Base-by-base conservation (phyloP, 2,113 vertebrate species). In the Chaetodon auriga region DNA sequence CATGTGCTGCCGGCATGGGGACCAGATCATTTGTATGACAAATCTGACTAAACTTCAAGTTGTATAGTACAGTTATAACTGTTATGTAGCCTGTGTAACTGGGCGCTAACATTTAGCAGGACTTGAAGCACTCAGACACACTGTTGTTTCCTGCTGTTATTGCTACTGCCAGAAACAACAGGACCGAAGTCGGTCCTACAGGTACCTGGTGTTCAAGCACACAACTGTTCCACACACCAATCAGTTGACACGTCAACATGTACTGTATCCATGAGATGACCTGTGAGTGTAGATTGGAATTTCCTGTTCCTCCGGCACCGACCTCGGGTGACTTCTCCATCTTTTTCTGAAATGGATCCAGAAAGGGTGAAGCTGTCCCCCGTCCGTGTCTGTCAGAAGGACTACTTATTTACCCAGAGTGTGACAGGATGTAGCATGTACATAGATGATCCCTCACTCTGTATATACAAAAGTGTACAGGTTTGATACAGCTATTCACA, bases 351-450 rank as follows among this genome's bases (percentile, higher is more conserved):
- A 83, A 66, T 15, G 30, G 62, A 58, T 76, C 82, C 78, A 68
- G 77, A 77, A 76, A 53, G 46, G 48, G 38, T 21, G 68, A 78
- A 79, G 72, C 54, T 75, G 82, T 87, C 82, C 68, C 55, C 15
- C 5, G 66, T 84, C 79, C 73, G 61, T 78, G 81, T 58, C 75
- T 63, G 73, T 82, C 71, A 80, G 73, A 81, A 71, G 68, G 70
- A 86, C 87, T 75, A 70, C 81, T 79, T 80, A 76, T 80, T 78
- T 65, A 83, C 83, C 82, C 72, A 93, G 90, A 90, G 87, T 84
- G 90, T 89, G 89, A 82, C 85, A 76, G 87, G 89, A 91, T 94
- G 94, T 94, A 93, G 94, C 94, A 92, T 94, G 94, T 93, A 93
- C 87, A 93, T 93, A 93, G 88, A 88, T 54, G 78, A 91, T 72